Percentiles rank a stretch among this genome's conserved stretches.
phyloP scores from a whole-genome alignment of 2,888 invertebrate genomes.

The Ephialtes manifestator region DNA sequence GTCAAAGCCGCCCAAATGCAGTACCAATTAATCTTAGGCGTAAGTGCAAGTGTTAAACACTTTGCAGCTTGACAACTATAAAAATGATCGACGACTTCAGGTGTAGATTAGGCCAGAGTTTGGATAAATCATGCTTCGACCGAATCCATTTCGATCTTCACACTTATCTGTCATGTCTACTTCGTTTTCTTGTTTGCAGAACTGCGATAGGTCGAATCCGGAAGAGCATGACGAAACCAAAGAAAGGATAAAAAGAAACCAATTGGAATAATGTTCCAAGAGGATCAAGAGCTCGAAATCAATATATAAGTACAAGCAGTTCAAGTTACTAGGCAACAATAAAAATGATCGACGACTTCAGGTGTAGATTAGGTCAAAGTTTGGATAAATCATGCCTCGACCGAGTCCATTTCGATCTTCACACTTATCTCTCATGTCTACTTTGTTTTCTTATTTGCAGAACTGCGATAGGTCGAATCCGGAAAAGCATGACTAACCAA shows the following conservation, averaged over 20 bases:
- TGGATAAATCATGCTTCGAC: too few species aligned
- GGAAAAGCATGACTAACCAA: not conserved
- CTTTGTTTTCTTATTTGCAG: conserved; percentile 1
- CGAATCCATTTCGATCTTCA: too few species aligned
- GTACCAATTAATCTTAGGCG: too few species aligned
- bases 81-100: too few species aligned
- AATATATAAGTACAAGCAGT: not conserved
- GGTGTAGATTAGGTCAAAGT: conserved; percentile 58
- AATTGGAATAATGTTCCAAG: not conserved
- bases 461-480: not conserved
- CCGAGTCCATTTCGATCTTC: conserved; percentile 83
- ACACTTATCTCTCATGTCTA: conserved; percentile 78
- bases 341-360: conserved; percentile 43
- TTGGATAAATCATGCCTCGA: conserved; percentile 78
- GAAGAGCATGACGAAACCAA: not conserved
- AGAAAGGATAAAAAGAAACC: not conserved
- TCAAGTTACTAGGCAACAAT: not conserved
- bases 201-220: not conserved
- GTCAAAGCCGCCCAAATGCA: too few species aligned
- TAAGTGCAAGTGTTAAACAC: too few species aligned
- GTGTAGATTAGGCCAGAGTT: too few species aligned
- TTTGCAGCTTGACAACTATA: too few species aligned
- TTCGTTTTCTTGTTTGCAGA: not conserved
- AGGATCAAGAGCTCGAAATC: conserved; percentile 18
- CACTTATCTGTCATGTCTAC: too few species aligned